Conservation (phyloP, 2,113 vertebrate species). For the Strix aluco region DNA sequence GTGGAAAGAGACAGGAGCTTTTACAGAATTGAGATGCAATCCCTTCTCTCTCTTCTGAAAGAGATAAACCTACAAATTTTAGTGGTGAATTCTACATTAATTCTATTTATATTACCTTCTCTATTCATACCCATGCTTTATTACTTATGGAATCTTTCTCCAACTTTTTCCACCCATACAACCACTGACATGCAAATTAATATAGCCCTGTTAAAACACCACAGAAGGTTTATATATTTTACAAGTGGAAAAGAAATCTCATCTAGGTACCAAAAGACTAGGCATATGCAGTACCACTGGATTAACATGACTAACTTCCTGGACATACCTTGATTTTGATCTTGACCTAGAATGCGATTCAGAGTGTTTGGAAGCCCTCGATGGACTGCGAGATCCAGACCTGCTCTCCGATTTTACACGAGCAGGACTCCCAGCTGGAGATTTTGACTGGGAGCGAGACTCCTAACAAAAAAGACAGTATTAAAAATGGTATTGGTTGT, state of each 20-base stretch:
- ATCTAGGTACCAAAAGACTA: not conserved
- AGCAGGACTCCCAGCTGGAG: slow-evolving; percentile 88
- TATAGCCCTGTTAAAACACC: not conserved
- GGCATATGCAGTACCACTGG: not conserved
- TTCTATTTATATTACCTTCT: not conserved
- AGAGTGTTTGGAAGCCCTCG: slow-evolving; percentile 86
- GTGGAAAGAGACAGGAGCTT: not conserved
- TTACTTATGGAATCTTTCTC: not conserved
- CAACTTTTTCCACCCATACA: not conserved
- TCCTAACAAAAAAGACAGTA: slow-evolving; percentile 88
- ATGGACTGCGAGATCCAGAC: slow-evolving; percentile 88
- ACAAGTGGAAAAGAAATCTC: not conserved
- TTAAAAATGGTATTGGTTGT: slow-evolving; percentile 83
- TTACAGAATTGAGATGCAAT: not conserved
- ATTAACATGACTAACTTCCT: not conserved
- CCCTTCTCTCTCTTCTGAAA: not conserved
- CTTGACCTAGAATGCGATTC: slow-evolving; percentile 88
- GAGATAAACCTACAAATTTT: not conserved
- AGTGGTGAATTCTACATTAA: not conserved
- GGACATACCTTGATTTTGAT: slow-evolving; percentile 90
- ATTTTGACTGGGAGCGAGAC: slow-evolving; percentile 92
- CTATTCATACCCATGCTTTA: not conserved
- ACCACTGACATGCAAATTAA: not conserved
- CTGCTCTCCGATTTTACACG: slow-evolving; percentile 90
- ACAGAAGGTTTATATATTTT: not conserved